Percentiles rank a stretch among this genome's conserved stretches.
phyloP scores from a whole-genome alignment of 2,888 invertebrate genomes.

The Catocala fraxini region DNA sequence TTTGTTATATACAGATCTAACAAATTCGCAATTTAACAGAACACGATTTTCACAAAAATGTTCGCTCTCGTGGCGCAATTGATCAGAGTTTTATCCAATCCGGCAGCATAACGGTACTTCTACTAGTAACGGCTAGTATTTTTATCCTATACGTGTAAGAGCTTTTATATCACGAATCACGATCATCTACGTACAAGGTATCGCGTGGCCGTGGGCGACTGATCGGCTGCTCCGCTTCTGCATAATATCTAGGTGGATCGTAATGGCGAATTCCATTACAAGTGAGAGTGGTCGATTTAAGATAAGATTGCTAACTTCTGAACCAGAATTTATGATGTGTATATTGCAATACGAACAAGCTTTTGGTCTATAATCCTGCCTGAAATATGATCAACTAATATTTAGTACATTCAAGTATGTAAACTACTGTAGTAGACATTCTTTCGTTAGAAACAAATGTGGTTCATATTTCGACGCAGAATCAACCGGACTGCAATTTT shows the following conservation, averaged over 20 bases:
- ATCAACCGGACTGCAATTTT: conserved; percentile 12
- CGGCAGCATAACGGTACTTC: conserved; percentile 27
- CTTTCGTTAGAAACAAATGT: conserved; percentile 12
- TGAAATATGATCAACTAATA: not conserved
- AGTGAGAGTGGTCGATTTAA: conserved; percentile 64
- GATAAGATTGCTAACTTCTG: conserved; percentile 34
- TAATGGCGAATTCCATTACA: conserved; percentile 61
- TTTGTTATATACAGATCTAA: not conserved
- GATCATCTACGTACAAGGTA: conserved; percentile 34
- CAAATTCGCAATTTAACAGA: conserved; percentile 5
- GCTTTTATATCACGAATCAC: conserved; percentile 33
- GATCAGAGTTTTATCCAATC: conserved; percentile 20
- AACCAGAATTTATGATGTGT: conserved; percentile 13
- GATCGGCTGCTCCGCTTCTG: conserved; percentile 58
- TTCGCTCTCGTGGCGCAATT: conserved; percentile 21
- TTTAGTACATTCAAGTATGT: not conserved
- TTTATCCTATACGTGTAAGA: conserved; percentile 28
- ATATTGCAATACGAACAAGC: not conserved
- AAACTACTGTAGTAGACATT: not conserved
- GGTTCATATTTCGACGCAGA: conserved; percentile 1
- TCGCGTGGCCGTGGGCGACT: conserved; percentile 54
- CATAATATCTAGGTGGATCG: conserved; percentile 56
- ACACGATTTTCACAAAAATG: conserved; percentile 12
- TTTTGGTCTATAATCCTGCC: not conserved
- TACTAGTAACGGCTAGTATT: conserved; percentile 21